These are phyloP conservation scores for Setophaga coronata DNA, from an alignment of 2,113 vertebrate genomes.

Conservation along the genomic window DNA sequence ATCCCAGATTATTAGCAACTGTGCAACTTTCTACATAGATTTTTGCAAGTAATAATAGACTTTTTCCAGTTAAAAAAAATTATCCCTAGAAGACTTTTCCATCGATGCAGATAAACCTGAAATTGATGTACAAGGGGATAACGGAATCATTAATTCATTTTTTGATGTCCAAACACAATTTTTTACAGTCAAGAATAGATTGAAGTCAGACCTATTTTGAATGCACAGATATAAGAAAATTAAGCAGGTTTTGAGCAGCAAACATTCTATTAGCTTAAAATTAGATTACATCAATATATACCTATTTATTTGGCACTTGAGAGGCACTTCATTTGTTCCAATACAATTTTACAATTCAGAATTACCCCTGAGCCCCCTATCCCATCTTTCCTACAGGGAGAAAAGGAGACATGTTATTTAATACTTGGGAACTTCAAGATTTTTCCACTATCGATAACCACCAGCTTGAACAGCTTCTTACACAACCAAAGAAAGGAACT, in stretches of 20 bases:
- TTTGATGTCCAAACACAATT: constrained; percentile 10
- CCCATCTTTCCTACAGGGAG: background rate
- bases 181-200: background rate
- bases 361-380: background rate
- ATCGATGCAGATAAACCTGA: background rate
- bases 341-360: background rate
- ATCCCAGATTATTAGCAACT: constrained; percentile 39
- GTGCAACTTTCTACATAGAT: constrained; percentile 13
- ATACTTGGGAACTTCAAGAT: background rate
- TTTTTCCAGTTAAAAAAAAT: background rate
- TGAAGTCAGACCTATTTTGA: background rate
- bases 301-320: background rate
- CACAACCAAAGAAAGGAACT: background rate
- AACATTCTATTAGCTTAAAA: background rate
- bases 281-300: background rate
- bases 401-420: background rate
- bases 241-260: background rate
- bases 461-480: background rate
- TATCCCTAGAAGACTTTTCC: background rate
- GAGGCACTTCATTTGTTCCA: background rate
- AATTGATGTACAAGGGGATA: background rate
- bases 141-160: constrained; percentile 26
- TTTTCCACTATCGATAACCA: background rate
- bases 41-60: constrained; percentile 34
- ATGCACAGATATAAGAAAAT: background rate